phyloP scores from a whole-genome alignment of 2,888 invertebrate genomes.

The Andrena praecox region DNA sequence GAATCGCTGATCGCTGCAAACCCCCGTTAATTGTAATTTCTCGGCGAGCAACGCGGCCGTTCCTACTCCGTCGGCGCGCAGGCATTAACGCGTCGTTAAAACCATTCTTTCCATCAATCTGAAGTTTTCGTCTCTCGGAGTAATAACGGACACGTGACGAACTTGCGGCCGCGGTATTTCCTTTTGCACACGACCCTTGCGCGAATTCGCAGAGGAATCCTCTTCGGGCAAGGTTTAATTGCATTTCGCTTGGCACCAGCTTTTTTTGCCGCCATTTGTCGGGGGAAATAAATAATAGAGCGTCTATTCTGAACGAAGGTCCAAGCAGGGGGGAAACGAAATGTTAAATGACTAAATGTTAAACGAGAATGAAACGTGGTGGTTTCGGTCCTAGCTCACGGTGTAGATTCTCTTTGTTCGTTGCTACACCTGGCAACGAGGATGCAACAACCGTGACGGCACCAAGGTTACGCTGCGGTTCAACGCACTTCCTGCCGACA shows the following conservation, averaged over 20 bases:
- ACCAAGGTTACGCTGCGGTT: constrained; percentile 82
- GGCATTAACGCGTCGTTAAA: not conserved
- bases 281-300: not conserved
- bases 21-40: constrained; percentile 35
- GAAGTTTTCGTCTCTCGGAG: not conserved
- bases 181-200: too few species aligned
- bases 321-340: constrained; percentile 10
- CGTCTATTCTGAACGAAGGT: not conserved
- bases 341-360: constrained; percentile 31
- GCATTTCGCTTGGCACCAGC: not conserved
- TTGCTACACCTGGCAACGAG: constrained; percentile 81
- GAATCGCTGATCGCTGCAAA: not conserved
- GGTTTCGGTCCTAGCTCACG: constrained; percentile 47
- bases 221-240: constrained; percentile 4
- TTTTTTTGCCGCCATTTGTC: not conserved
- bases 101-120: not conserved
- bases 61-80: not conserved
- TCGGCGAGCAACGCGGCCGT: not conserved
- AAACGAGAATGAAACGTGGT: constrained; percentile 39
- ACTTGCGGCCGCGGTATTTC: not conserved
- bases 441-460: constrained; percentile 82
- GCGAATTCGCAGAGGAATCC: not conserved
- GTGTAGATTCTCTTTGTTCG: constrained; percentile 57
- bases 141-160: not conserved
- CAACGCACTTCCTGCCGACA: constrained; percentile 81